These are phyloP conservation scores for Coelopa frigida DNA, from an alignment of 1,140 invertebrate species.

Conservation along the genomic window DNA sequence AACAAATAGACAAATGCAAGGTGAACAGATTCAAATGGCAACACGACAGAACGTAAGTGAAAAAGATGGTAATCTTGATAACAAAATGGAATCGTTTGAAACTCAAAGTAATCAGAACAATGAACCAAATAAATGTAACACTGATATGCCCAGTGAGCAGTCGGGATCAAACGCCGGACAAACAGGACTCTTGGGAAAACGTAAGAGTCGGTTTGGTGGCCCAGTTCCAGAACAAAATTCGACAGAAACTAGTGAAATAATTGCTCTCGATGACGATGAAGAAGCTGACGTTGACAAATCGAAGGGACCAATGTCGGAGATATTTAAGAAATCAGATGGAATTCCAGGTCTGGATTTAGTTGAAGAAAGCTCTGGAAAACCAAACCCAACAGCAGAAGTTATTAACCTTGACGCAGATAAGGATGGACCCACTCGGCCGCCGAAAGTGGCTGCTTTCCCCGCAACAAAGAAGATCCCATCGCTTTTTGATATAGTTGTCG, in stretches of 20 bases:
- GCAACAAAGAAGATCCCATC: constrained; percentile 22
- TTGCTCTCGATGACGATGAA: constrained; percentile 29
- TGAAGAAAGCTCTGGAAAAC: constrained; percentile 18
- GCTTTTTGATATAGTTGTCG: constrained; percentile 23
- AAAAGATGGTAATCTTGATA: too few species aligned
- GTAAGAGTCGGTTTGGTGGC: constrained; percentile 14
- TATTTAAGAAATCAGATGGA: constrained; percentile 44
- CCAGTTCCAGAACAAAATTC: constrained; percentile 3
- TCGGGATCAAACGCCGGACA: neutral
- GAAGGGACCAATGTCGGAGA: constrained; percentile 23
- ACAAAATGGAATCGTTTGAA: too few species aligned
- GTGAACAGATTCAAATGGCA: too few species aligned
- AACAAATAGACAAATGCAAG: too few species aligned
- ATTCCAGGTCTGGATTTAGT: constrained; percentile 62
- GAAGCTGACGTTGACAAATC: constrained; percentile 17
- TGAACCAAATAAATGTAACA: too few species aligned
- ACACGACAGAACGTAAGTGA: too few species aligned
- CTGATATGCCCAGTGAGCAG: too few species aligned
- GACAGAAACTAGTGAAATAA: constrained; percentile 16
- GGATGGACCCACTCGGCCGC: neutral
- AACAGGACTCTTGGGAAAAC: constrained; percentile 7
- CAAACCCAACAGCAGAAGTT: too few species aligned
- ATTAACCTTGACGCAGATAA: neutral
- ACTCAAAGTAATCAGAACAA: too few species aligned
- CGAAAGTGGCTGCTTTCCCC: neutral